Evolutionary conservation across 2,888 invertebrate species (phyloP).

Genomic region (Noctua fimbriata): DNA sequence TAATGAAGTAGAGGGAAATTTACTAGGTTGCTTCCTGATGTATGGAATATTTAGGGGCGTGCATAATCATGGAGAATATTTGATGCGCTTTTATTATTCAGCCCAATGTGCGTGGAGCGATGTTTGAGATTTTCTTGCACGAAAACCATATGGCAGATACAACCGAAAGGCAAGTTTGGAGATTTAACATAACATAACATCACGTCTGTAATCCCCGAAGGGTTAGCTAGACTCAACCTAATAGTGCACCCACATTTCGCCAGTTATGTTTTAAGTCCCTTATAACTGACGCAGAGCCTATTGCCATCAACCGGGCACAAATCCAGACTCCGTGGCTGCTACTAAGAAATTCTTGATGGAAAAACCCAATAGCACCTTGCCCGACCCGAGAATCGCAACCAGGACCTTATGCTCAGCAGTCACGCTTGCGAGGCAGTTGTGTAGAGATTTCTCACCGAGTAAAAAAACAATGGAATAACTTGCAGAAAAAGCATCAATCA

Average conservation of each 20-base stretch:
- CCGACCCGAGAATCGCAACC: too few relatives aligned
- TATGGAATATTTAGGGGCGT: conserved; percentile 53
- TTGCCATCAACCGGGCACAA: too few relatives aligned
- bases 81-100: conserved; percentile 27
- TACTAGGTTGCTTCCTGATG: conserved; percentile 50
- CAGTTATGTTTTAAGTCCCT: too few relatives aligned
- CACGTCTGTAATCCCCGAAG: too few relatives aligned
- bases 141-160: not conserved
- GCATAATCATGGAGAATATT: conserved; percentile 42
- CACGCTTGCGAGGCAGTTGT: too few relatives aligned
- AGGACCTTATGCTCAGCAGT: too few relatives aligned
- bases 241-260: too few relatives aligned
- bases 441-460: not conserved
- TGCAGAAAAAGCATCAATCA: not conserved
- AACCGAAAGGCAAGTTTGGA: not conserved
- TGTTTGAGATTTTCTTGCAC: not conserved
- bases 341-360: too few relatives aligned
- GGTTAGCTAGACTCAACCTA: too few relatives aligned
- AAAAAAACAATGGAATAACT: not conserved
- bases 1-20: conserved; percentile 58
- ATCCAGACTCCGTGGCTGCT: too few relatives aligned
- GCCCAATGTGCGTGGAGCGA: not conserved
- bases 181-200: not conserved
- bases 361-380: too few relatives aligned
- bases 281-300: too few relatives aligned